Base-by-base conservation (phyloP, 2,888 invertebrate species). In the Xestia xanthographa region DNA sequence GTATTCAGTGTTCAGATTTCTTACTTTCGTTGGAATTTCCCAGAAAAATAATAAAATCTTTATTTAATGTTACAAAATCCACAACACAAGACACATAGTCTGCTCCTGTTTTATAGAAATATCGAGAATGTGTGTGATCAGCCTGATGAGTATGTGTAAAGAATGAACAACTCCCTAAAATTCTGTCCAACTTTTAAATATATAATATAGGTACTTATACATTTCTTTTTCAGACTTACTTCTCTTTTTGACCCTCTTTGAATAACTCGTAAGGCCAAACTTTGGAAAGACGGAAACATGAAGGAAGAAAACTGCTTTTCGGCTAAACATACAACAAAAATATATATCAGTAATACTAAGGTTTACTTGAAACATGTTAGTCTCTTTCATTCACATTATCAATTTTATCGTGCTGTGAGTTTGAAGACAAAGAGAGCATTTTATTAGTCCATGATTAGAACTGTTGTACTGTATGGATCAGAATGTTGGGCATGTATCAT, bases 271-370 rank as follows among this genome's bases (percentile, higher is more conserved):
- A n/a, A 17, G 29, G 17, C 14, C 29, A 34, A 60, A 66, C 56
- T 48, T 77, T 65, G 45, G 38, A 48, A 17, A 63, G 56, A 43
- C n/a, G 20, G 9, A 66, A 34, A 60, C 29, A 69, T 56, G 14
- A 48, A 75, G n/a, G 43, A 67, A 53, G 63, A n/a, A 53, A 68
- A 63, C 29, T 34, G 56, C 14, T n/a, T n/a, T n/a, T n/a, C n/a
- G n/a, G n/a, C n/a, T n/a, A n/a, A n/a, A n/a, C n/a, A n/a, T n/a
- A n/a, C n/a, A n/a, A n/a, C n/a, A n/a, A n/a, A n/a, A n/a, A n/a
- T n/a, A n/a, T n/a, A n/a, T n/a, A n/a, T n/a, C n/a, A n/a, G n/a
- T n/a, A n/a, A n/a, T n/a, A n/a, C n/a, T n/a, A n/a, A n/a, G n/a
- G n/a, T n/a, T n/a, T n/a, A n/a, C n/a, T n/a, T n/a, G n/a, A n/a